Base-by-base conservation (phyloP, 2,797 vertebrate species). In the Channa striata region DNA sequence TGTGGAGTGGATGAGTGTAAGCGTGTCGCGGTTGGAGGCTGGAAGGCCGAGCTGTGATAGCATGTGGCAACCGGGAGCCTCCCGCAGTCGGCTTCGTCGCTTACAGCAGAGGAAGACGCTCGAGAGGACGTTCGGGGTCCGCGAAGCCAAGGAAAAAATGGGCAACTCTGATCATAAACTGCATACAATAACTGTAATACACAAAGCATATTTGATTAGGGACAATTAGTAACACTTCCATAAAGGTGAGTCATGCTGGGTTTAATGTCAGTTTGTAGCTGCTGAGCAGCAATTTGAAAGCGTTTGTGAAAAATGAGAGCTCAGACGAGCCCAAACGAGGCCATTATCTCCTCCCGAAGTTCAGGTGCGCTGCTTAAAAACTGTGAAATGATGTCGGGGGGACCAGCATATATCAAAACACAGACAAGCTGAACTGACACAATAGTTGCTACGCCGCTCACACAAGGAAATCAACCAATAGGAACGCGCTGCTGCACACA, bases 21-120 rank as follows among this genome's bases (percentile, higher is more conserved):
- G 84, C 66, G 62, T 74, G 84, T 78, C 83, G 70, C 84, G 62
- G 90, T 88, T 76, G 89, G 89, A 90, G 87, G 88, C 84, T 89
- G 85, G 83, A 66, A 79, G 85, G 85, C 86, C 84, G 83, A 90
- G 87, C 91, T 92, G 91, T 90, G 90, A 87, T 80, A 91, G 89
- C 92, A 91, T 92, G 91, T 89, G 92, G 87, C 88, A 83, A 77
- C 62, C 79, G 62, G 70, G 77, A 81, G 81, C 79, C 80, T 87
- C 90, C 85, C 19, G 80, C 84, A 40, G 88, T 69, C 14, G 81
- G 62, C 74, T 61, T 53, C 71, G 72, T 75, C 75, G 66, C 74
- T 74, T 58, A 72, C 65, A 73, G 74, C 2, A 47, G 58, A 64
- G 74, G 77, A 54, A 33, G 61, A 36, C 42, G 61, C 30, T 47